Percentiles rank a stretch among this genome's conserved stretches.
Evolutionary conservation across 2,888 invertebrate genomes (phyloP).

Genomic region (Ophion ellenae): DNA sequence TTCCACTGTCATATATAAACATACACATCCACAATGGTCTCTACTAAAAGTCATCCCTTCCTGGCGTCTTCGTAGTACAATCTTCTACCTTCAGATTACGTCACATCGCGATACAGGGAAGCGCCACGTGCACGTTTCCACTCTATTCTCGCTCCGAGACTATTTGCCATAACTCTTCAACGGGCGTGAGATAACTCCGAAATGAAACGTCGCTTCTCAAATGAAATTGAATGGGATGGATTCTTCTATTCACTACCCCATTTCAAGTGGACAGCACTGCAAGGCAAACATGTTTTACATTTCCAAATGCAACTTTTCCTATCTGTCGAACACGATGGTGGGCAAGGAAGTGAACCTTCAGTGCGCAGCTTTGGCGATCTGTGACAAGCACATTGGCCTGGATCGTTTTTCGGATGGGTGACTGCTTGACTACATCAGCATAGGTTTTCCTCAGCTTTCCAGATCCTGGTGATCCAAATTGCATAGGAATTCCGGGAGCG

Average conservation of each 20-base stretch:
- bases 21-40: not conserved
- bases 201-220: not conserved
- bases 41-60: slow-evolving; percentile 7
- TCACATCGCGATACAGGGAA: not conserved
- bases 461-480: not conserved
- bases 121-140: not conserved
- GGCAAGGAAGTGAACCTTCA: not conserved
- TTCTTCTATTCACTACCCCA: not conserved
- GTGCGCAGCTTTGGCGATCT: not conserved
- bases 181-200: not conserved
- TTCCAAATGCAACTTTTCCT: not conserved
- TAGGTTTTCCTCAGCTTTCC: not conserved
- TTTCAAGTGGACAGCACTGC: not conserved
- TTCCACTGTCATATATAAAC: not conserved
- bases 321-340: not conserved
- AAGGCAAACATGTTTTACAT: not conserved
- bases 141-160: not conserved
- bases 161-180: not conserved
- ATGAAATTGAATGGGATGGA: not conserved
- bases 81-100: slow-evolving; percentile 1
- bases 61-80: slow-evolving; percentile 7
- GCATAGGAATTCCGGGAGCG: no score
- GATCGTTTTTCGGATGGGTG: not conserved
- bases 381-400: not conserved
- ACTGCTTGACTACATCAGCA: not conserved